Evolutionary conservation across 2,888 invertebrate species (phyloP), one percentile per base, ranked within the genome.

Genomic region (Cheiracanthium punctorium): DNA sequence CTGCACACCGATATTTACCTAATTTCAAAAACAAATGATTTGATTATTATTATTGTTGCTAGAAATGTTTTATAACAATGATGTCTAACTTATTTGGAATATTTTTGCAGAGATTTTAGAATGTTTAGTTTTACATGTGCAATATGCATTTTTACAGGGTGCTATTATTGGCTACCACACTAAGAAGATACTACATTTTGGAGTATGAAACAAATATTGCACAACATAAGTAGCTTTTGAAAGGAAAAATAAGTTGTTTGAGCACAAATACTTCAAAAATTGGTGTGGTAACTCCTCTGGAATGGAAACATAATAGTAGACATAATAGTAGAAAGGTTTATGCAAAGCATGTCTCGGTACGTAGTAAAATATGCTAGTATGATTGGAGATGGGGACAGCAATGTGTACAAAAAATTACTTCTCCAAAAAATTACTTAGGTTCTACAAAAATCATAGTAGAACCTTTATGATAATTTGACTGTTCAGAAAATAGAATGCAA

Each of bases 221-320:
- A 12, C 52, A 5, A 43, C 30, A 48, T 88, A 88, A 69, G 85
- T 58, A 1, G 20, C 74, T 7, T 24, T 17, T 4, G 14, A 14
- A 20, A 48, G n/a, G 20, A 75, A 69, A 0, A 12, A 12, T 1
- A 30, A 20, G 4, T 4, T 52, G 0, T n/a, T 33, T 14, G 12
- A 65, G 28, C 89, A 89, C 64, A 76, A 52, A 24, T 89, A 89
- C 76, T 89, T 65, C 28, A 87, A 82, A 75, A 89, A 89, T 52
- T 89, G 88, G 82, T 52, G 37, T 37, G 88, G 82, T 14, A 69
- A 74, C 1, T 84, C 89, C 17, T 82, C 88, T 24, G 88, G 80
- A 28, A 89, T 89, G 89, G 89, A 89, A n/a, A n/a, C n/a, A n/a
- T n/a, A n/a, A n/a, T n/a, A 52, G 79, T 88, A 12, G 82, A 80